Evolutionary conservation across 1,140 invertebrate species (phyloP), one percentile per base, ranked within the genome.

Genomic region (Bicyclus anynana): DNA sequence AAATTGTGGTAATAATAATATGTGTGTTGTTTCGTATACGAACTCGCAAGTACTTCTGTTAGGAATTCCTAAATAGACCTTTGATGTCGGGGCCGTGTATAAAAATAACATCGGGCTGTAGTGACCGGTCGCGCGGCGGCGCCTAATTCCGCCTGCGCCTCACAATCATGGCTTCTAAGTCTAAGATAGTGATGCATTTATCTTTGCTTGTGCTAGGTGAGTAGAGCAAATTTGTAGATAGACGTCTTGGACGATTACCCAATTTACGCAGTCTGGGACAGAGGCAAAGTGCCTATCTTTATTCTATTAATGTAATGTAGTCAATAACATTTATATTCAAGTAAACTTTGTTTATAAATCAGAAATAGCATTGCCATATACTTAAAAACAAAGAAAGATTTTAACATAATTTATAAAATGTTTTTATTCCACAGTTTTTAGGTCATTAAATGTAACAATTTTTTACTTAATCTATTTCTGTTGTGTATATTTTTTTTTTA

Each of bases 71-170:
- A 87, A 84, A 84, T 87, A 87, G 81, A 82, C 75, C 68, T 80
- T 87, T 82, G 67, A 84, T 87, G 84, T 84, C 78, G 80, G 74
- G 78, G 72, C 66, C 75, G 77, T 59, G 79, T 83, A 72, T 80
- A 87, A 87, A 87, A 87, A 87, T 87, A 87, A 85, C 84, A 84
- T 80, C 76, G 70, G 67, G 65, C 72, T 78, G 70, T 77, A 69
- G 70, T 74, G 67, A 77, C 65, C 67, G 62, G 60, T 72, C 74
- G 57, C 67, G 65, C 67, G 71, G 67, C 64, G 57, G 64, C 58
- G 56, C 50, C 60, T 76, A 72, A 68, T 68, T 67, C 62, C 67
- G 72, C 64, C 67, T 73, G 67, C 67, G 66, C 61, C 66, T 64
- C 68, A 50, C 56, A 63, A 53, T 72, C 62, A 83, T 83, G 72